Conservation (phyloP, 2,888 invertebrate species). For the Drosophila pseudotakahashii region DNA sequence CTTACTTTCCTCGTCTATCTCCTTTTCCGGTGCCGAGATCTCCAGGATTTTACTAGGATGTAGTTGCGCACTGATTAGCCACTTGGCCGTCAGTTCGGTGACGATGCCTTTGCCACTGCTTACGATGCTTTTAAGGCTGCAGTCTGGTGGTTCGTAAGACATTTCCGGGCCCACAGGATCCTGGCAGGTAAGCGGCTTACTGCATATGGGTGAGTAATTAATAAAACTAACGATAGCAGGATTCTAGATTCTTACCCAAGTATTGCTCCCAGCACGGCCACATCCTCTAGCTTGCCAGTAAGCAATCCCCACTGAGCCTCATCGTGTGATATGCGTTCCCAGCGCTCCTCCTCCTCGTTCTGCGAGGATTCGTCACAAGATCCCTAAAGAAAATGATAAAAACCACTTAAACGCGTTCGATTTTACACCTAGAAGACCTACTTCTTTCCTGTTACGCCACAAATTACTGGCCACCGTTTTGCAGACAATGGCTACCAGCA, state of each 20-base stretch:
- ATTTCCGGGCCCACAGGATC: constrained; percentile 85
- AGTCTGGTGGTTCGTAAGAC: constrained; percentile 86
- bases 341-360: constrained; percentile 86
- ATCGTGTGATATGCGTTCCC: constrained; percentile 94
- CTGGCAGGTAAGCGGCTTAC: constrained; percentile 70
- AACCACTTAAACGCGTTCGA: neutral
- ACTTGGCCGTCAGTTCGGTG: constrained; percentile 94
- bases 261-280: constrained; percentile 89
- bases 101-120: constrained; percentile 91
- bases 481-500: constrained; percentile 93
- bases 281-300: constrained; percentile 94
- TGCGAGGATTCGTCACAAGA: constrained; percentile 83
- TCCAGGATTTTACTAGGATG: constrained; percentile 87
- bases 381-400: constrained; percentile 51
- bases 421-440: constrained; percentile 18
- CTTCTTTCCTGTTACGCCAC: constrained; percentile 74
- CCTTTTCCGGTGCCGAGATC: constrained; percentile 81
- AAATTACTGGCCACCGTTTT: constrained; percentile 88
- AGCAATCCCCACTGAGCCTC: constrained; percentile 94
- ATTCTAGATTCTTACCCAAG: constrained; percentile 86
- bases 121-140: constrained; percentile 88
- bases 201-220: constrained; percentile 25
- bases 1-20: constrained; percentile 71
- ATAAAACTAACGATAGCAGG: neutral
- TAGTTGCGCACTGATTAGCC: constrained; percentile 91